These are phyloP conservation scores for Brachionus manjavacas DNA, from an alignment of 1,140 invertebrate genomes.

Conservation along the genomic window DNA sequence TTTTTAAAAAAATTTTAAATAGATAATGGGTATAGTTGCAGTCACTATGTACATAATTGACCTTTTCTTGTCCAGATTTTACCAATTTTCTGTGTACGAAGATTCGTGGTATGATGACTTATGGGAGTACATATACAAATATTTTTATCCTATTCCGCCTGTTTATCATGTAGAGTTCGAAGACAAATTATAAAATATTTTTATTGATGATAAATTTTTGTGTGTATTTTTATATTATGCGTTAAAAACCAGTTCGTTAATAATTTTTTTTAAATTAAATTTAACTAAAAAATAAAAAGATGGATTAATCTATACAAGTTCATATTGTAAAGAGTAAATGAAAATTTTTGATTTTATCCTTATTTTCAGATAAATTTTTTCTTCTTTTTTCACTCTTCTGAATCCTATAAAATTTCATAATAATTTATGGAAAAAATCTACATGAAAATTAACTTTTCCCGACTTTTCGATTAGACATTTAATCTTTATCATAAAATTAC, in stretches of 20 bases:
- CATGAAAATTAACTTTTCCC: too few relatives aligned
- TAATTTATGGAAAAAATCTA: too few relatives aligned
- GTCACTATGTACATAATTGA: neutral
- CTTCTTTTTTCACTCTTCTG: too few relatives aligned
- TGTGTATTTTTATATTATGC: neutral
- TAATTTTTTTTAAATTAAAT: neutral
- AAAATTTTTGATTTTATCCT: too few relatives aligned
- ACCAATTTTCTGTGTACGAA: constrained; percentile 25
- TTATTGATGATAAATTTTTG: neutral
- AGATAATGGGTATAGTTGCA: neutral
- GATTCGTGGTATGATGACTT: constrained; percentile 19
- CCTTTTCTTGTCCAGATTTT: constrained; percentile 15
- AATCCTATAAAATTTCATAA: too few relatives aligned
- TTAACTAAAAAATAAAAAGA: neutral
- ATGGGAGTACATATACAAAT: constrained; percentile 26
- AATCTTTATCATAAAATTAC: too few relatives aligned
- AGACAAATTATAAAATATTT: neutral
- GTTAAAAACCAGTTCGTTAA: neutral
- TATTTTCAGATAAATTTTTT: too few relatives aligned
- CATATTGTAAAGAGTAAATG: too few relatives aligned
- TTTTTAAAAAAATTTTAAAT: neutral
- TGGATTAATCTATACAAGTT: too few relatives aligned
- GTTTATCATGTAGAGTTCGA: neutral
- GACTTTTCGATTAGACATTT: too few relatives aligned
- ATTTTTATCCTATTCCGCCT: constrained; percentile 12